These are phyloP conservation scores for Sarcophaga peregrina DNA, from an alignment of 1,140 invertebrate species.

Conservation along the genomic window DNA sequence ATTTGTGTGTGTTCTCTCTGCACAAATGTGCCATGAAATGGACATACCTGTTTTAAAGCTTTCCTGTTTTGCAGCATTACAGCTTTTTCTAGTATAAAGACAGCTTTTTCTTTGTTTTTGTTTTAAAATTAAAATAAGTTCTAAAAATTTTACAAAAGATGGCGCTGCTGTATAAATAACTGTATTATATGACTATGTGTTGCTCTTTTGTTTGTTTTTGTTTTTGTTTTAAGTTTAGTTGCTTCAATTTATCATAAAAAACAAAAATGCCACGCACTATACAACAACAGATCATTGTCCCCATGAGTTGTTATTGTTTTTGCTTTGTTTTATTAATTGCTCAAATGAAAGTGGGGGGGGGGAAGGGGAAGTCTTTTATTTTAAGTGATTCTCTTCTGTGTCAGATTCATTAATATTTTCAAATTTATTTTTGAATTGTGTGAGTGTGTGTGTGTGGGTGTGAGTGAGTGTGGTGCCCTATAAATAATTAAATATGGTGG, in stretches of 20 bases:
- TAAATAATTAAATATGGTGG: not conserved
- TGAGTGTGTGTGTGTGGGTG: not conserved
- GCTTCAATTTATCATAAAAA: slow-evolving; percentile 10
- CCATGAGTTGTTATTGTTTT: not conserved
- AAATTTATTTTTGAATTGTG: not conserved
- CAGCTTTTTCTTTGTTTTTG: not conserved
- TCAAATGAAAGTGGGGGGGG: no score
- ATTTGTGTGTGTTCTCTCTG: no score
- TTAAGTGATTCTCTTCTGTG: not conserved
- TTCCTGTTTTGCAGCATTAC: not conserved
- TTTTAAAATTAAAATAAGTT: not conserved
- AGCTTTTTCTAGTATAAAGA: no score
- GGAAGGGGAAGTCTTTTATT: not conserved
- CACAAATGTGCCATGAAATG: no score
- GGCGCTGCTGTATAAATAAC: not conserved
- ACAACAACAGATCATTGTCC: not conserved
- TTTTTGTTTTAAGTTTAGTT: not conserved
- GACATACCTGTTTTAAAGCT: not conserved
- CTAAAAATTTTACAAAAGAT: not conserved
- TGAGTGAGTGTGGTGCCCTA: no score
- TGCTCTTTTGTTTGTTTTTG: not conserved
- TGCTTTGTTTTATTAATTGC: slow-evolving; percentile 3
- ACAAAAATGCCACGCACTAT: not conserved
- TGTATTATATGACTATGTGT: not conserved
- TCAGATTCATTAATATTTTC: not conserved